Evolutionary conservation across 1,140 invertebrate genomes (phyloP).

Genomic region (Ptiloglossa arizonensis): DNA sequence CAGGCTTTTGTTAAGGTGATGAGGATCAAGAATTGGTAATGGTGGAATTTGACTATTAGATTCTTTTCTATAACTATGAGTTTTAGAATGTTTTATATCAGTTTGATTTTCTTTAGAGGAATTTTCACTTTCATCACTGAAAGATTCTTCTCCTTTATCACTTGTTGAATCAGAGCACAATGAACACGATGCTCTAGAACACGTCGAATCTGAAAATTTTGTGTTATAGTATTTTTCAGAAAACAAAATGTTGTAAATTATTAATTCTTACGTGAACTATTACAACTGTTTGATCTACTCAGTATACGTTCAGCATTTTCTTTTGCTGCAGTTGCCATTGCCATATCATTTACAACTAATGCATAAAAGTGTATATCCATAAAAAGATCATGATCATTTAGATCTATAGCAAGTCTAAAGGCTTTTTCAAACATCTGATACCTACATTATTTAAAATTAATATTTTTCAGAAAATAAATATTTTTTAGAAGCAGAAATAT

Average conservation of each 20-base stretch:
- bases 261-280: slow-evolving; percentile 79
- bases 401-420: slow-evolving; percentile 91
- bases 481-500: not conserved
- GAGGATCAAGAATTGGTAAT: slow-evolving; percentile 68
- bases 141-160: slow-evolving; percentile 78
- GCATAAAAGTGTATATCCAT: slow-evolving; percentile 93
- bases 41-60: slow-evolving; percentile 76
- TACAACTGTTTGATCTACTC: slow-evolving; percentile 83
- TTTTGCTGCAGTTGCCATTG: slow-evolving; percentile 89
- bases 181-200: slow-evolving; percentile 83
- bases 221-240: not conserved
- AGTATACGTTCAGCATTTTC: slow-evolving; percentile 87
- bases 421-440: slow-evolving; percentile 92
- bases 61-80: slow-evolving; percentile 76
- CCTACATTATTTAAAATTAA: slow-evolving; percentile 77
- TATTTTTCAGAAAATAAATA: slow-evolving; percentile 19
- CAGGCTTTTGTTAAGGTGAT: slow-evolving; percentile 66
- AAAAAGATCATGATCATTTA: slow-evolving; percentile 91
- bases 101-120: slow-evolving; percentile 70
- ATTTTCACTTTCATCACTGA: slow-evolving; percentile 75
- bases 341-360: slow-evolving; percentile 84
- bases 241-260: slow-evolving; percentile 29
- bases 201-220: slow-evolving; percentile 81
- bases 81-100: slow-evolving; percentile 64
- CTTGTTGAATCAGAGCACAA: slow-evolving; percentile 81